phyloP scores from a whole-genome alignment of 2,113 vertebrate species.

The Pavo muticus region DNA sequence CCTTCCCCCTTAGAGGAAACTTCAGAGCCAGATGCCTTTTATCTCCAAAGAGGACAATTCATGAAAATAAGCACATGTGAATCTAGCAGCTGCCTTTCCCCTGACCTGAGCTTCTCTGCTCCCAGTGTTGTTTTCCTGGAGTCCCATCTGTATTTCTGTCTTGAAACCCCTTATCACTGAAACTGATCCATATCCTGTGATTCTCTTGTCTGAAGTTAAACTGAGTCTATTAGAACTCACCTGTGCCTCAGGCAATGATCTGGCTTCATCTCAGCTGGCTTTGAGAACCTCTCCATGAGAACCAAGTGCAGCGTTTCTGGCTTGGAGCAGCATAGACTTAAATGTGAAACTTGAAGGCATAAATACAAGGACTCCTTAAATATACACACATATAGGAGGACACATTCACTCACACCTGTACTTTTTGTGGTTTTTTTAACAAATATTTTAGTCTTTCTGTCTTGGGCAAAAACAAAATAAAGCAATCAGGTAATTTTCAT shows the following conservation, averaged over 20 bases:
- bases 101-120: background rate
- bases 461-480: background rate
- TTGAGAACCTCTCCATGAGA: background rate
- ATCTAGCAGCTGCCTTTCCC: background rate
- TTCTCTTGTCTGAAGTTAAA: background rate
- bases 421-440: background rate
- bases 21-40: background rate
- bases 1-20: background rate
- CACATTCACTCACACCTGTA: rapidly evolving
- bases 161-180: background rate
- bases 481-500: background rate
- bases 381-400: background rate
- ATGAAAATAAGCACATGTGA: background rate
- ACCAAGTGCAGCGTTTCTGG: background rate
- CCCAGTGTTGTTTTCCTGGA: background rate
- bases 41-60: background rate
- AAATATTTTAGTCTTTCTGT: background rate
- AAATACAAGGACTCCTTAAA: background rate
- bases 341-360: background rate
- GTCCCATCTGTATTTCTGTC: background rate
- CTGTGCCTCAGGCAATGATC: background rate
- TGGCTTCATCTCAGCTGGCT: background rate
- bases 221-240: background rate
- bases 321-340: background rate
- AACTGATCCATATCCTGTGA: background rate